Conservation (phyloP, 2,888 invertebrate species). For the Phyto melanocephala region DNA sequence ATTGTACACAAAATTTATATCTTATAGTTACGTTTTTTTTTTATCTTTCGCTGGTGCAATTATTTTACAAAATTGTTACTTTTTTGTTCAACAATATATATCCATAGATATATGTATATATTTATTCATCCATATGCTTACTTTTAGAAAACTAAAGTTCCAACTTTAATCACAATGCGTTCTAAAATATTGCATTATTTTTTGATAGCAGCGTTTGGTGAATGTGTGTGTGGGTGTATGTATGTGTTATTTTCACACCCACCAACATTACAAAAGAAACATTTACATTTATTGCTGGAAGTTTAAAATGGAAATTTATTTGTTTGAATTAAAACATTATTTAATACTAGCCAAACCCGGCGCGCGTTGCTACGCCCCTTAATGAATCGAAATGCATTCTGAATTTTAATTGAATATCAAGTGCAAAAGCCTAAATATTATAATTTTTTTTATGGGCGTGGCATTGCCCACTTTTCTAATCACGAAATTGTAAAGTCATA, state of each 20-base stretch:
- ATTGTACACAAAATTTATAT: not conserved
- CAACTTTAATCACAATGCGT: slow-evolving; percentile 42
- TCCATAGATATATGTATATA: too few relatives aligned
- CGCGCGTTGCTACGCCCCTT: too few relatives aligned
- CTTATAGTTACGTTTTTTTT: not conserved
- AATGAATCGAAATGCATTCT: too few relatives aligned
- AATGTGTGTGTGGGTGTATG: not conserved
- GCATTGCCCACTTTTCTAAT: too few relatives aligned
- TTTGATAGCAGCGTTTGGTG: slow-evolving; percentile 26
- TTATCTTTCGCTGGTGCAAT: slow-evolving; percentile 23
- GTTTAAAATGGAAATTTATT: slow-evolving; percentile 53
- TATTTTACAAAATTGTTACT: slow-evolving; percentile 54
- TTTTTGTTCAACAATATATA: too few relatives aligned
- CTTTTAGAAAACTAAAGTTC: slow-evolving; percentile 20
- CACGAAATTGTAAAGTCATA: too few relatives aligned
- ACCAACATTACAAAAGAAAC: not conserved
- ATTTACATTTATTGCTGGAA: slow-evolving; percentile 18
- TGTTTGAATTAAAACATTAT: slow-evolving; percentile 48
- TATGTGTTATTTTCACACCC: not conserved
- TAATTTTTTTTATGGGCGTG: too few relatives aligned
- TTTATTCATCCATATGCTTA: not conserved
- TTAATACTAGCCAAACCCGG: too few relatives aligned
- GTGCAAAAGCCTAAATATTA: too few relatives aligned
- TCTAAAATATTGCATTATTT: slow-evolving; percentile 48
- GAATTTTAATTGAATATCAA: too few relatives aligned